Conservation (phyloP, 1,140 invertebrate species). For the Chymomyza costata region DNA sequence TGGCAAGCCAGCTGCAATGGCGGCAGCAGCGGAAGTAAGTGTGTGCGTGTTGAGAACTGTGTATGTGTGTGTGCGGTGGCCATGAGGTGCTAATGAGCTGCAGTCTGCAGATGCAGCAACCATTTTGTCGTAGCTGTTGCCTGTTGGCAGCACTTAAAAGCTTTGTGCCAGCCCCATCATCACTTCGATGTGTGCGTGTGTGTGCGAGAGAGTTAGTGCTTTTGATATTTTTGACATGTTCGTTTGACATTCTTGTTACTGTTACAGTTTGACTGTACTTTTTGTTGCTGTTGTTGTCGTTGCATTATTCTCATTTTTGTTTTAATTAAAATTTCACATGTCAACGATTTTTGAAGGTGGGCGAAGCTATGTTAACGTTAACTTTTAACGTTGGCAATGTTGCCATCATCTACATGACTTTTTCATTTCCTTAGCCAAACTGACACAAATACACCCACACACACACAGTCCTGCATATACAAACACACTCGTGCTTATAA, state of each 20-base stretch:
- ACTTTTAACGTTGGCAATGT: conserved; percentile 1
- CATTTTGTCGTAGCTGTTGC: conserved; percentile 38
- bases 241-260: conserved; percentile 58
- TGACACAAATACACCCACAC: conserved; percentile 1
- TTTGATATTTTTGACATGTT: conserved; percentile 68
- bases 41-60: no score
- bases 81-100: conserved; percentile 62
- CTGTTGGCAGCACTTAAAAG: conserved; percentile 64
- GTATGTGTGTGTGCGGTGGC: no score
- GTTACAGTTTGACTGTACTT: conserved; percentile 34
- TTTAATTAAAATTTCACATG: conserved; percentile 66
- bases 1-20: conserved; percentile 18
- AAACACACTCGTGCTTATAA: background rate
- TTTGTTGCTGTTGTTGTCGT: conserved; percentile 20
- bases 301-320: conserved; percentile 61
- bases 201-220: conserved; percentile 39
- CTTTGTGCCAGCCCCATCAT: conserved; percentile 43
- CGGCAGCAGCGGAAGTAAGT: conserved; percentile 3
- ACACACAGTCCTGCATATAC: background rate
- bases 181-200: conserved; percentile 23
- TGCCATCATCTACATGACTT: background rate
- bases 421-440: background rate
- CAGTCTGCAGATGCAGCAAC: conserved; percentile 41
- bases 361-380: no score
- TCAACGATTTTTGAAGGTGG: conserved; percentile 53